A percentile compares a stretch with the other conserved stretches of the same genome.
These are phyloP conservation scores for Heliconius eleuchia DNA, from an alignment of 1,140 invertebrate genomes.

Conservation along the genomic window DNA sequence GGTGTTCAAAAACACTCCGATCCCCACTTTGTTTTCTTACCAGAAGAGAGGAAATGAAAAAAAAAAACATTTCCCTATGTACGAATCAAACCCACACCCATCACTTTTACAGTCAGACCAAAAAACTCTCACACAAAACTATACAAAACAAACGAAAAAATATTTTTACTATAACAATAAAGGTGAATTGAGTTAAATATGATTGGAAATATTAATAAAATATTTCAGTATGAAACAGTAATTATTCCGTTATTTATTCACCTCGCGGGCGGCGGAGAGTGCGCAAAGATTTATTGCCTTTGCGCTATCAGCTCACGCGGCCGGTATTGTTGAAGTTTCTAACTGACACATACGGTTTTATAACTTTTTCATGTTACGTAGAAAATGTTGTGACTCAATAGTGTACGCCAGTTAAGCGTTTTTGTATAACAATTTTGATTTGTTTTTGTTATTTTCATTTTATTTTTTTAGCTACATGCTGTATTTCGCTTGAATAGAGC, in stretches of 20 bases:
- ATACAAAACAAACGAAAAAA: not conserved
- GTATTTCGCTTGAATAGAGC: too few relatives aligned
- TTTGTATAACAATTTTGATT: too few relatives aligned
- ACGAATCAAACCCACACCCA: not conserved
- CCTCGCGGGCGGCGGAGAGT: not conserved
- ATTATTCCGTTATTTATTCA: slow-evolving; percentile 7
- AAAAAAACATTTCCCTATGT: too few relatives aligned
- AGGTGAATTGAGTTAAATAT: not conserved
- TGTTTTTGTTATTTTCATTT: too few relatives aligned
- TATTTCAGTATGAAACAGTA: not conserved
- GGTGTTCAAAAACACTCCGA: too few relatives aligned
- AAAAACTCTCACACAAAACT: too few relatives aligned
- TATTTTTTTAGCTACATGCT: too few relatives aligned
- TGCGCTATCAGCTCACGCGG: not conserved
- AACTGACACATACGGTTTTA: not conserved
- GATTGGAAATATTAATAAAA: slow-evolving; percentile 13
- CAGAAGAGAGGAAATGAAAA: too few relatives aligned
- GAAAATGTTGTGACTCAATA: not conserved
- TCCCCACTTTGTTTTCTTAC: too few relatives aligned
- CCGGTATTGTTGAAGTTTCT: not conserved
- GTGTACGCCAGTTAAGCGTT: not conserved
- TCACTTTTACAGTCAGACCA: not conserved
- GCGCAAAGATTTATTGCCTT: not conserved
- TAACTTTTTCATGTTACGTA: not conserved
- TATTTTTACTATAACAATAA: not conserved